Evolutionary conservation across 2,888 invertebrate species (phyloP), one percentile per base, ranked within the genome.

Genomic region (Ommatoiulus sabulosus): DNA sequence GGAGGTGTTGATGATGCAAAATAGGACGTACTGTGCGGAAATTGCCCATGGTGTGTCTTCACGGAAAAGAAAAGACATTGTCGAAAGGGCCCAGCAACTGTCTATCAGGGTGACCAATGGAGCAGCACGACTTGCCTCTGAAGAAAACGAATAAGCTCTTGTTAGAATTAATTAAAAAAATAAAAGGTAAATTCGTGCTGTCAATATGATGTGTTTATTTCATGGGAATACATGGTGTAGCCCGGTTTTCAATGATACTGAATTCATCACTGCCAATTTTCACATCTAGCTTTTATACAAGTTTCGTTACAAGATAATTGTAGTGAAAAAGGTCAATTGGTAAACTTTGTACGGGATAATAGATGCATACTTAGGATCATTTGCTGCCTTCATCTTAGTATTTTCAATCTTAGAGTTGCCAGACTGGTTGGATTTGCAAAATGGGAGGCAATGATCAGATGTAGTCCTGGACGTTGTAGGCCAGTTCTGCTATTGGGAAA

Each of bases 1-100:
- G 91, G 99, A 99, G 93, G 97, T 99, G 91, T 94, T 99, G 88
- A 95, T 99, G 96, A 99, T 99, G 99, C 99, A 99, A 93, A 99
- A 99, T 94, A 95, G 98, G 91, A 97, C 97, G 91, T 99, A 96
- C 94, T 98, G 98, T 93, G 99, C 97, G 44, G 99, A 99, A 94
- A 98, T 99, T 91, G 98, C 98, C 1, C 99, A 99, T 93, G 97
- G 96, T 44, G 99, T 99, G 0, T 98, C 98, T 90, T 97, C 98
- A n/a, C 98, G 97, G 94, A 99, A 99, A 92, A 95, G 99, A 90
- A 98, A 98, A 94, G 94, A 94, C 4, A 99, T 99, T 91, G 98
- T 99, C 12, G 98, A 99, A 93, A 95, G 99, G 90, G 99, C 99
- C 0, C 97, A 98, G 93, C 98, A 99, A 93, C 94, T 99, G 90